Conservation (phyloP, 1,140 invertebrate species). For the Achroia grisella region DNA sequence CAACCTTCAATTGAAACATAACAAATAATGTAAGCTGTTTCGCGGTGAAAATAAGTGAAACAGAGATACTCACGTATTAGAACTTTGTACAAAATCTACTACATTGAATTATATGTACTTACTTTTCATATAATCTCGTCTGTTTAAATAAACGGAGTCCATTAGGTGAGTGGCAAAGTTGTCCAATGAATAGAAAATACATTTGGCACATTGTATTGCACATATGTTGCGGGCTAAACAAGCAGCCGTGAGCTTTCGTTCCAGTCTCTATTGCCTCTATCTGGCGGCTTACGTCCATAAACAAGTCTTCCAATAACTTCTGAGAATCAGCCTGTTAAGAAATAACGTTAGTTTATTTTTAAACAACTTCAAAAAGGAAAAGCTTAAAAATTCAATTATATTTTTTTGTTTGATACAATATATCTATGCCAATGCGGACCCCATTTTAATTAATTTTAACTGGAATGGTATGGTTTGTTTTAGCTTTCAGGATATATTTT, state of each 20-base stretch:
- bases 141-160: conserved; percentile 85
- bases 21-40: too few species aligned
- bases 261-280: conserved; percentile 82
- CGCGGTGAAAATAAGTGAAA: too few species aligned
- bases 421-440: too few species aligned
- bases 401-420: too few species aligned
- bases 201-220: conserved; percentile 91
- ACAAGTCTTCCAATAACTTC: conserved; percentile 83
- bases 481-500: too few species aligned
- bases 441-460: too few species aligned
- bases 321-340: conserved; percentile 71
- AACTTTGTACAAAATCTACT: not conserved
- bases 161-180: conserved; percentile 83
- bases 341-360: conserved; percentile 3
- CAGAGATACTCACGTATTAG: too few species aligned
- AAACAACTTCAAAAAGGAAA: not conserved
- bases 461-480: too few species aligned
- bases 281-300: conserved; percentile 86
- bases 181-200: conserved; percentile 95
- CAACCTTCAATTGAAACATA: too few species aligned
- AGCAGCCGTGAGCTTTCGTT: conserved; percentile 86
- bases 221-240: conserved; percentile 92
- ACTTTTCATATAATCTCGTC: conserved; percentile 80
- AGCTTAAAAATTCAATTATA: too few species aligned
- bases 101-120: conserved; percentile 20